These are phyloP conservation scores for Onychomys torridus DNA, from an alignment of 2,797 vertebrate species.

Conservation along the genomic window DNA sequence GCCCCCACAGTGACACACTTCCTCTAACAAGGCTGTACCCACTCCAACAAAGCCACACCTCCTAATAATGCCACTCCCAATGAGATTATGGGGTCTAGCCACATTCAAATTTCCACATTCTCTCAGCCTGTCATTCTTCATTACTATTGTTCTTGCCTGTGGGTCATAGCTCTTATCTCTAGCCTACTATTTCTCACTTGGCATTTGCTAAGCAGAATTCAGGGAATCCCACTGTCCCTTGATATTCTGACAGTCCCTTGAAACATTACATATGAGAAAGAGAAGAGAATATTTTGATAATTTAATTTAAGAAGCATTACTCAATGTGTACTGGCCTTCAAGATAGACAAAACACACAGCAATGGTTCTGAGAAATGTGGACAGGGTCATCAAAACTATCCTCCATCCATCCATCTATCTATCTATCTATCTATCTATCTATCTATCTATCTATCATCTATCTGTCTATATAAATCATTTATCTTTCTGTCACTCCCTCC, in stretches of 20 bases:
- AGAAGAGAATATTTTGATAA: neutral
- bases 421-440: neutral
- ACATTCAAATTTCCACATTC: neutral
- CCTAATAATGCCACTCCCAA: too few relatives aligned
- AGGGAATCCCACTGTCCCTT: neutral
- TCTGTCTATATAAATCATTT: neutral
- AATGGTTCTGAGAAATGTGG: neutral
- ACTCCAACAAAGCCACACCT: neutral
- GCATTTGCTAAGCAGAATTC: neutral
- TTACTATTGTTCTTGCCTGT: neutral
- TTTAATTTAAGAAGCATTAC: neutral
- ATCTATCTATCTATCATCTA: neutral
- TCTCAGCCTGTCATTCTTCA: neutral
- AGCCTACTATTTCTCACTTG: neutral
- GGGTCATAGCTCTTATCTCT: neutral
- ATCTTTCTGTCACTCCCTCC: rapidly evolving
- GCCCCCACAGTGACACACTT: neutral
- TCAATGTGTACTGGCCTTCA: neutral
- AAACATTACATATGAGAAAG: neutral
- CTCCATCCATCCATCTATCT: neutral
- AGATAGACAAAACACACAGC: neutral
- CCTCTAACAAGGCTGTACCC: neutral
- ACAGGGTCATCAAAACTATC: neutral
- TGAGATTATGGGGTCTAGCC: neutral
- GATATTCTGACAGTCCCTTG: neutral